Evolutionary conservation across 2,797 vertebrate genomes (phyloP), one percentile per base, ranked within the genome.

Genomic region (Ctenopoma kingsleyae): DNA sequence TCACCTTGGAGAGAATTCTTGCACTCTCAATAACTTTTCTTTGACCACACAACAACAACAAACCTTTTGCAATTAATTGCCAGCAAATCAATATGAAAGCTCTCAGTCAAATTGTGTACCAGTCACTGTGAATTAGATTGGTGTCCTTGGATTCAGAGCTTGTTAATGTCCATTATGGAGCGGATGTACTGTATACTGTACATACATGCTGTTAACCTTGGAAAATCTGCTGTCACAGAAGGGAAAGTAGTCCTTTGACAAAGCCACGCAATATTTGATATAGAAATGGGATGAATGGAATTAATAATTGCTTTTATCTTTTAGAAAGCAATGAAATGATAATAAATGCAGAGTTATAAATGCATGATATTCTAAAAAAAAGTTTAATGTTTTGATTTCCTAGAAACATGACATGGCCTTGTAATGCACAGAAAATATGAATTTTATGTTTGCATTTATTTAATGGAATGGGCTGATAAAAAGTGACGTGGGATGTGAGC

Each of bases 71-170:
- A 78, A 73, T 74, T 64, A 57, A 69, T 62, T 79, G 53, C 78
- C 69, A 60, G 60, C 49, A 83, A 85, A 86, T 84, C 83, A 84
- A 87, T 70, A 32, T 27, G 35, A 78, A 74, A 68, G 23, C 70
- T 53, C 27, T 76, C 51, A 75, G 60, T 67, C 65, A 75, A 78
- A 58, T 53, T 76, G 63, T 74, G 55, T 48, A 67, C 48, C 67
- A 27, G 70, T 67, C 41, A 20, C 67, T 74, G 71, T 63, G 71
- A 71, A 68, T 65, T 53, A 62, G 48, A n/a, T 15, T 20, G 54
- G 23, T 30, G 22, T 73, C 35, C 57, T 75, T 43, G 30, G 54
- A 78, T 64, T 44, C 8, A 17, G 32, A 2, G 53, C 66, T 82
- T 44, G 55, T 81, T 80, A 60, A 46, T 23, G 51, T 32, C 36